These are phyloP conservation scores for Limnephilus lunatus DNA, from an alignment of 2,888 invertebrate species.

Conservation along the genomic window DNA sequence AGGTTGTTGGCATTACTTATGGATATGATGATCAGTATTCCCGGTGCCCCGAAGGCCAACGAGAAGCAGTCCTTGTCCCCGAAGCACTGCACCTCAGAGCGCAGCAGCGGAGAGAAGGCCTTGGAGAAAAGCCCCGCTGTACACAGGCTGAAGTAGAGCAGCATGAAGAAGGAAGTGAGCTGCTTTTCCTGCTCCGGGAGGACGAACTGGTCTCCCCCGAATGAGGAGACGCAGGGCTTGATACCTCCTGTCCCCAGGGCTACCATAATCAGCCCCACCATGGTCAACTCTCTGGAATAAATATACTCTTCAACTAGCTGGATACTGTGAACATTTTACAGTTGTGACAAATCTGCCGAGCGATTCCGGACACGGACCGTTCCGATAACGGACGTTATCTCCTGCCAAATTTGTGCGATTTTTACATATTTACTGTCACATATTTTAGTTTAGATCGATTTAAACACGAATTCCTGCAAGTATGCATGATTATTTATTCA, in stretches of 20 bases:
- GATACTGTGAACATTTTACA: background rate
- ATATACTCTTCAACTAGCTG: background rate
- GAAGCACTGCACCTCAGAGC: slow-evolving; percentile 82
- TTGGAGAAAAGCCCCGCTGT: slow-evolving; percentile 85
- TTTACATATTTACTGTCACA: too few species aligned
- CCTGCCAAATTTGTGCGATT: too few species aligned
- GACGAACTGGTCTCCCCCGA: slow-evolving; percentile 89
- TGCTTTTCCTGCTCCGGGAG: slow-evolving; percentile 81
- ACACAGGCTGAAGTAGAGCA: slow-evolving; percentile 84
- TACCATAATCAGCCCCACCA: slow-evolving; percentile 83
- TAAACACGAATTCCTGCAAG: too few species aligned
- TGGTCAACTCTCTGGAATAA: slow-evolving; percentile 77
- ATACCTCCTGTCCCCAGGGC: slow-evolving; percentile 89
- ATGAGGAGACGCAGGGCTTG: slow-evolving; percentile 89
- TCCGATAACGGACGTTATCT: too few species aligned
- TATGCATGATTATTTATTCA: too few species aligned
- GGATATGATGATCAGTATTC: slow-evolving; percentile 83
- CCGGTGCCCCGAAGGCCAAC: slow-evolving; percentile 87
- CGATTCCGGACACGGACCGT: too few species aligned
- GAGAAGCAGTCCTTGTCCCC: slow-evolving; percentile 83
- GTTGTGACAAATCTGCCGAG: background rate
- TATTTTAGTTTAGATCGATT: too few species aligned
- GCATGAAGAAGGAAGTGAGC: slow-evolving; percentile 84
- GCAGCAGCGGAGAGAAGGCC: slow-evolving; percentile 84
- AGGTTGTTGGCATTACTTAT: slow-evolving; percentile 75